Evolutionary conservation across 1,140 invertebrate species (phyloP).

Genomic region (Microplitis mediator): DNA sequence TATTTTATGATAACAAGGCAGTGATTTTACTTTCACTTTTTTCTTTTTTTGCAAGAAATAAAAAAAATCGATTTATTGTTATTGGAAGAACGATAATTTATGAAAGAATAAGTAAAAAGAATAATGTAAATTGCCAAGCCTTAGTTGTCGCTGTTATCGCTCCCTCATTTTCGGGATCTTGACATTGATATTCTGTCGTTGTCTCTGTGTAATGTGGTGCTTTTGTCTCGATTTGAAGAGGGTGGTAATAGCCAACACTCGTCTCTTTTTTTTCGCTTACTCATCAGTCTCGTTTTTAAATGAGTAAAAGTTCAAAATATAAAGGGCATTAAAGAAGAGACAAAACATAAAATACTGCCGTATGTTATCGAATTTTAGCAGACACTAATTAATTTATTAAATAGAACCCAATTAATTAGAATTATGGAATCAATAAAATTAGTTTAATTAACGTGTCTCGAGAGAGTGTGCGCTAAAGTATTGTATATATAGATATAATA

Average conservation of each 20-base stretch:
- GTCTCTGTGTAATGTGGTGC: conserved; percentile 42
- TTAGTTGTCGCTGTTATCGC: not conserved
- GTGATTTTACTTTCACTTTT: too few relatives aligned
- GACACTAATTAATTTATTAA: not conserved
- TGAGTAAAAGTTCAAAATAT: not conserved
- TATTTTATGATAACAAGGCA: too few relatives aligned
- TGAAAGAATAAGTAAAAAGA: not conserved
- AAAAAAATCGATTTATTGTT: not conserved
- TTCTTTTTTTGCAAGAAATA: not conserved
- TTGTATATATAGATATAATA: not conserved
- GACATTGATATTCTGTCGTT: conserved; percentile 48
- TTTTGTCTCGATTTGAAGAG: conserved; percentile 45
- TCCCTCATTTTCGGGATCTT: conserved; percentile 21
- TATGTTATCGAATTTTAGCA: conserved; percentile 10
- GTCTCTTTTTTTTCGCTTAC: not conserved
- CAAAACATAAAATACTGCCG: not conserved
- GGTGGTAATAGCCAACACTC: conserved; percentile 36
- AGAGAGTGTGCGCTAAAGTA: not conserved
- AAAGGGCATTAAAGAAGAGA: not conserved
- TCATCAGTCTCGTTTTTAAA: conserved; percentile 18
- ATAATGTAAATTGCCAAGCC: not conserved
- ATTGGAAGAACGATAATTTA: too few relatives aligned
- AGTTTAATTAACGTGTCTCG: conserved; percentile 8
- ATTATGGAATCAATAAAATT: conserved; percentile 25
- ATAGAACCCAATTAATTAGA: conserved; percentile 17